Evolutionary conservation across 2,888 invertebrate species (phyloP), one percentile per base, ranked within the genome.

Genomic region (Euplexia lucipara): DNA sequence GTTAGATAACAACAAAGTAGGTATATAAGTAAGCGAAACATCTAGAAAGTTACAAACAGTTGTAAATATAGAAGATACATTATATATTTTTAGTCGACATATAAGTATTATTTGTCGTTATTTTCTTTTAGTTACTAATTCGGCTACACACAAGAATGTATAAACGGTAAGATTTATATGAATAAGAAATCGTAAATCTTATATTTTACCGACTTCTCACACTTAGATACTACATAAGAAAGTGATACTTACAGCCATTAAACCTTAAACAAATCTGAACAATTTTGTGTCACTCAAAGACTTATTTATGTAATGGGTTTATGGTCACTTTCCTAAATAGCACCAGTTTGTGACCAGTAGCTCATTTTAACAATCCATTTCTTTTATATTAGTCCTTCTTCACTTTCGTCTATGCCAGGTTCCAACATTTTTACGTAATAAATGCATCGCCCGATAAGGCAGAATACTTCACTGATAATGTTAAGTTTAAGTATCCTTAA

Each of bases 91-190:
- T 26, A 69, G 34, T 20, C 12, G 57, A 69, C 20, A 16, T 35
- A 5, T 63, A 32, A 8, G 3, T 69, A 22, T 37, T 22, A 57
- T 45, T 41, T 70, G 71, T 42, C 39, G 47, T 9, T 5, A 47
- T 22, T 30, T 30, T 32, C 30, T 47, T 35, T 35, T 41, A 70
- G 26, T 20, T 16, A 22, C 61, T 61, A 70, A 42, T 39, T 47
- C 26, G 61, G 66, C 22, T 62, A 71, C 42, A 71, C 48, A 66
- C 48, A 62, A 71, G 47, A 66, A 48, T 71, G 32, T 44, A 16
- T 62, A 71, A 22, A 71, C 42, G 18, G 37, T 32, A 62, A 44
- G 20, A 26, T 22, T 37, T 14, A 16, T 35, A 9, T n/a, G n/a
- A n/a, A n/a, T n/a, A n/a, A n/a, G n/a, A n/a, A n/a, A n/a, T n/a